phyloP scores from a whole-genome alignment of 2,113 vertebrate genomes.

The Crotalus horridus region DNA sequence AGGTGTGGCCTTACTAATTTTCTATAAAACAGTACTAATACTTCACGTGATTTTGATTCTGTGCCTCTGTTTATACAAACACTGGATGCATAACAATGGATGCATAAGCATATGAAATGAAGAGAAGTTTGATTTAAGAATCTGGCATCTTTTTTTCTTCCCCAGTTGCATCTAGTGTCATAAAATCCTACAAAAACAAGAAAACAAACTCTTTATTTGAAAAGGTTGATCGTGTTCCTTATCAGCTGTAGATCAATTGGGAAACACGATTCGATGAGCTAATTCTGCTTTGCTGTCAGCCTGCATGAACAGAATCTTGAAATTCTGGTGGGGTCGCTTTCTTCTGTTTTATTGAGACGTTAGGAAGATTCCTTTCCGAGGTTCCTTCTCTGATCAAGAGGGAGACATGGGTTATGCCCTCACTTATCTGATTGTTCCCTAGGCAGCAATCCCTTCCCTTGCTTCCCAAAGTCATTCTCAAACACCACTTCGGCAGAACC shows the following conservation, averaged over 20 bases:
- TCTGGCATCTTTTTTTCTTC: background rate
- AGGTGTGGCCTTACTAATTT: too few species aligned
- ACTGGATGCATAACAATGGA: background rate
- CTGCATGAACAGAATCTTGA: background rate
- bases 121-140: too few species aligned
- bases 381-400: too few species aligned
- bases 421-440: background rate
- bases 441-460: too few species aligned
- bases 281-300: background rate
- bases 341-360: background rate
- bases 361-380: background rate
- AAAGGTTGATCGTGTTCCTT: background rate
- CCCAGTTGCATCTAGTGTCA: background rate
- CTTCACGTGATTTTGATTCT: too few species aligned
- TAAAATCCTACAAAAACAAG: background rate
- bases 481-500: too few species aligned
- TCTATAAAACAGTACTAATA: too few species aligned
- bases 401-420: background rate
- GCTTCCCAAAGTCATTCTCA: background rate
- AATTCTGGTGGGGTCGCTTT: background rate
- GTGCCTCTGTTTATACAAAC: too few species aligned
- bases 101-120: background rate
- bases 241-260: background rate
- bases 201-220: background rate
- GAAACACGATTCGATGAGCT: background rate